Evolutionary conservation across 2,888 invertebrate species (phyloP).

Genomic region (Stenodema calcarata): DNA sequence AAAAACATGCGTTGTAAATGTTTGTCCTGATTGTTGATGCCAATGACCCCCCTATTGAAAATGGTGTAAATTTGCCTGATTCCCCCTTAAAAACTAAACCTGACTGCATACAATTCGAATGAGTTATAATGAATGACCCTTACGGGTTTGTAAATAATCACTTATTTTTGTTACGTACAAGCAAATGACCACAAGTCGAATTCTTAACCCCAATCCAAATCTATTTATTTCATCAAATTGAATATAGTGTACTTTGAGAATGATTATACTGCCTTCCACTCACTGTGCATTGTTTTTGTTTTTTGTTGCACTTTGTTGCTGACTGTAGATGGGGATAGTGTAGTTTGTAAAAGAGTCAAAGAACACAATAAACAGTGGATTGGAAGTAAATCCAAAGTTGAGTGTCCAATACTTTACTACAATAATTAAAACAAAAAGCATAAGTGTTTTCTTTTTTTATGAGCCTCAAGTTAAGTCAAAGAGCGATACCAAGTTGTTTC

Average conservation of each 20-base stretch:
- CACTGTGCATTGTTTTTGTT: constrained; percentile 34
- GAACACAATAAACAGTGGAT: constrained; percentile 44
- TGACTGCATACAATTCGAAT: not conserved
- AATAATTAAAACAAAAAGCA: constrained; percentile 14
- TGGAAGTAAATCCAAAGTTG: constrained; percentile 48
- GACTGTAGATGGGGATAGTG: constrained; percentile 45
- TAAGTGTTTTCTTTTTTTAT: constrained; percentile 9
- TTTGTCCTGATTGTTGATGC: not conserved
- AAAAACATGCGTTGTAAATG: not conserved
- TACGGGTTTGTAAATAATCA: not conserved
- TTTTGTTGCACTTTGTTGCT: constrained; percentile 42
- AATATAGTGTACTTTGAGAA: not conserved
- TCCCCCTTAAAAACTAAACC: too few species aligned
- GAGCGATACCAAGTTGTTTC: constrained; percentile 22
- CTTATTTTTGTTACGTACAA: too few species aligned
- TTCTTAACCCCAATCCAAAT: not conserved
- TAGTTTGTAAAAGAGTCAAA: constrained; percentile 47
- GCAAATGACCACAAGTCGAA: not conserved
- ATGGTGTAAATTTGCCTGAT: not conserved
- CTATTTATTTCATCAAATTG: not conserved
- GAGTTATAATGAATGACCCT: not conserved
- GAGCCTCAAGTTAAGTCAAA: constrained; percentile 35
- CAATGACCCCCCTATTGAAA: not conserved
- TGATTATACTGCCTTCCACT: not conserved
- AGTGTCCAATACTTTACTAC: constrained; percentile 41